phyloP scores from a whole-genome alignment of 2,797 vertebrate species.

The Micropoecilia bifurca region DNA sequence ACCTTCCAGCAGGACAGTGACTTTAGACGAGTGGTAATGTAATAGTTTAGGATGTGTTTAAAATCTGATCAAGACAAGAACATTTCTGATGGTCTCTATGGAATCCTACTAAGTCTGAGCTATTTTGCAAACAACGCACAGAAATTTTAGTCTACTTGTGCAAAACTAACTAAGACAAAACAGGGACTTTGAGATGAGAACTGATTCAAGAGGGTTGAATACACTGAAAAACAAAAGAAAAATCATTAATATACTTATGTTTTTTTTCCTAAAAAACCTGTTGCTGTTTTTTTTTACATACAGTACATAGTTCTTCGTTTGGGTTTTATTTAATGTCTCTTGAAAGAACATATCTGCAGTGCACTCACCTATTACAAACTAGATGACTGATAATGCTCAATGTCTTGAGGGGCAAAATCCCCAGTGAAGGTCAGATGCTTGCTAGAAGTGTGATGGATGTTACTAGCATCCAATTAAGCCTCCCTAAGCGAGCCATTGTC shows the following conservation, averaged over 20 bases:
- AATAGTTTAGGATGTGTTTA: not conserved
- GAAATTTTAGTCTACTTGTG: not conserved
- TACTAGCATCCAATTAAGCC: slow-evolving; percentile 46
- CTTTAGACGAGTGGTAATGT: not conserved
- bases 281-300: slow-evolving; percentile 7
- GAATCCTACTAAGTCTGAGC: not conserved
- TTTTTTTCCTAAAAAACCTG: not conserved
- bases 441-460: slow-evolving; percentile 29
- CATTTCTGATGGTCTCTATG: not conserved
- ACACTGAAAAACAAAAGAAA: not conserved
- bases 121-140: not conserved
- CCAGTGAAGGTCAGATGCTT: slow-evolving; percentile 39
- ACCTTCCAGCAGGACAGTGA: not conserved
- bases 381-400: not conserved
- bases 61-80: not conserved
- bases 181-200: not conserved
- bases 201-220: not conserved
- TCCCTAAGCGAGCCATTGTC: slow-evolving; percentile 30
- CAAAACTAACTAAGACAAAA: not conserved
- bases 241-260: not conserved
- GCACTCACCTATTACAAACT: slow-evolving; percentile 6
- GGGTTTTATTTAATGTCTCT: not conserved
- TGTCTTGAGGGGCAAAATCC: slow-evolving; percentile 15
- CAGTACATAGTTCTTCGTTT: not conserved
- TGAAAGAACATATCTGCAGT: not conserved